Percentiles rank a stretch among this genome's conserved stretches.
These are phyloP conservation scores for Limanda limanda DNA, from an alignment of 2,113 vertebrate species.

Conservation along the genomic window DNA sequence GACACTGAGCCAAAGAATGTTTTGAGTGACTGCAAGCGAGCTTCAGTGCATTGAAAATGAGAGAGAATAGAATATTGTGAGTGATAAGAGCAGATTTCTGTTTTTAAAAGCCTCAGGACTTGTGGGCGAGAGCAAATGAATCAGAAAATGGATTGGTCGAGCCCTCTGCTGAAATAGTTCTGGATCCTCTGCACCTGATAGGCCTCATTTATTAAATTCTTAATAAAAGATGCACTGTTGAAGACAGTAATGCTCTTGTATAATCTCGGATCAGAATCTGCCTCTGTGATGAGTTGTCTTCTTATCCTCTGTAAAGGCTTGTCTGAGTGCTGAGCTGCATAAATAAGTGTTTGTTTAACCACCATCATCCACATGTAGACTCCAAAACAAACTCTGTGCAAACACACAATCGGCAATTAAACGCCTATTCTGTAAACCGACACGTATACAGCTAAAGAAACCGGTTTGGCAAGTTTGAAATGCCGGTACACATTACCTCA, in stretches of 20 bases:
- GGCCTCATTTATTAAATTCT: neutral
- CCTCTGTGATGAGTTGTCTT: slow-evolving; percentile 3
- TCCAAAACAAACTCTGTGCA: neutral
- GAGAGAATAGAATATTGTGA: neutral
- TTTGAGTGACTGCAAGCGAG: neutral
- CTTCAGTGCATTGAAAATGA: slow-evolving; percentile 6
- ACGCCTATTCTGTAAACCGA: neutral
- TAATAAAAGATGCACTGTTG: slow-evolving; percentile 23
- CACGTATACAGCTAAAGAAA: neutral
- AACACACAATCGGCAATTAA: neutral
- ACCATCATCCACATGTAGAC: neutral
- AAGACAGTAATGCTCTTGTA: slow-evolving; percentile 13
- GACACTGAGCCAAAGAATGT: slow-evolving; percentile 6
- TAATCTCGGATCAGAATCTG: slow-evolving; percentile 13
- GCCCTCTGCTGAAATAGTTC: slow-evolving; percentile 20
- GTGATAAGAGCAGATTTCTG: slow-evolving; percentile 3
- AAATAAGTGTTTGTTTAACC: neutral
- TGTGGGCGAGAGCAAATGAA: slow-evolving; percentile 17
- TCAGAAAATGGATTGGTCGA: slow-evolving; percentile 48
- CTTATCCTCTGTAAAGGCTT: slow-evolving; percentile 15
- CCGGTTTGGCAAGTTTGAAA: neutral
- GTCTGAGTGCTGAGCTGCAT: neutral
- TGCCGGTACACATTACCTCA: neutral
- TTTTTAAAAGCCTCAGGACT: slow-evolving; percentile 20
- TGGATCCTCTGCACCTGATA: neutral